Evolutionary conservation across 2,113 vertebrate genomes (phyloP), one percentile per base, ranked within the genome.

Genomic region (Nicator chloris): DNA sequence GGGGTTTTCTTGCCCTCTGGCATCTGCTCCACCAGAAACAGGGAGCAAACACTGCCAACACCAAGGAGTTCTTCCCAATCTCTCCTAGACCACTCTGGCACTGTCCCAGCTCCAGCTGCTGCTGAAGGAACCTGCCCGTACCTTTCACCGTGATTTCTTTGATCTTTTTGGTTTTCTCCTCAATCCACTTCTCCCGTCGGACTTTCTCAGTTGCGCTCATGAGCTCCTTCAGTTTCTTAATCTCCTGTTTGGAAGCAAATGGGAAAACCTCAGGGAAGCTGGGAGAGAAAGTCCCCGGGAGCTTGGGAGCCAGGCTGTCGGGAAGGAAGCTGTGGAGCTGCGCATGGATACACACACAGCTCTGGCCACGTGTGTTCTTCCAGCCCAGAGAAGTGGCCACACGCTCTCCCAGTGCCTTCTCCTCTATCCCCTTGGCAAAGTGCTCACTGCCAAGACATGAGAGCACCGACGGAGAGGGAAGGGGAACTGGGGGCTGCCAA

Each of bases 111-210:
- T 50, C 66, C 42, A 37, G 69, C 10, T 28, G 7, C 39, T 2
- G 2, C 57, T 0, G 2, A 11, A 51, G 72, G 56, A 73, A 35
- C 0, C 1, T 3, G 30, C 61, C 78, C 4, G 0, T 84, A 99
- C 99, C 99, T 99, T 98, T 98, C 23, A 99, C 99, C 0, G 99
- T 99, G 96, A 99, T 98, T 95, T 99, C 99, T 94, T 99, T 99
- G 93, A 99, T 99, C 97, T 98, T 99, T 86, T 98, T 99, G 56
- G 99, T 99, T 90, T 99, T 99, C 96, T 99, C 99, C 13, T 98
- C 98, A 5, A 99, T 99, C 99, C 99, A 99, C 88, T 99, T 99
- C 97, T 99, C 99, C 31, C 99, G 90, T 12, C 98, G 97, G 70
- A 99, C 96, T 80, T 99, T 99, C 97, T 99, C 99, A 0, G 98